Evolutionary conservation across 2,113 vertebrate species (phyloP).

Genomic region (Oreochromis tanganicae): DNA sequence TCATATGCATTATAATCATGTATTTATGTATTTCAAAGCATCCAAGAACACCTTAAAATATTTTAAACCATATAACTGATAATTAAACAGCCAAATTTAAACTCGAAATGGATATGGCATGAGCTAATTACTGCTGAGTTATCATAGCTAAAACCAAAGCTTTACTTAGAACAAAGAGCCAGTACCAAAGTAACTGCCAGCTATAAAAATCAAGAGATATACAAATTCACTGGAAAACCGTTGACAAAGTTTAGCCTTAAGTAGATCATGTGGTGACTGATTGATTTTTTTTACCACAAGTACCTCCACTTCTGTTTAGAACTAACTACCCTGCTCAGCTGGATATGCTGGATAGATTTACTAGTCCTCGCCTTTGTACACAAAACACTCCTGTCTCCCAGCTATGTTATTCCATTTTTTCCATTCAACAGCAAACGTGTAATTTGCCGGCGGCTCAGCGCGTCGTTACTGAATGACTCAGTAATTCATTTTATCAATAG

Average conservation of each 20-base stretch:
- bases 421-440: neutral
- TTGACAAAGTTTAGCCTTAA: neutral
- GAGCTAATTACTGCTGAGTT: neutral
- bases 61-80: neutral
- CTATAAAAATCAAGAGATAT: neutral
- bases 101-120: neutral
- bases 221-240: neutral
- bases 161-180: neutral
- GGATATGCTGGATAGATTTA: neutral
- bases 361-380: neutral
- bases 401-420: neutral
- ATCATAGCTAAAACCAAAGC: neutral
- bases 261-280: neutral
- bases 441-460: neutral
- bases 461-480: neutral
- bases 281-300: neutral
- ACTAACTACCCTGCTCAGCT: neutral
- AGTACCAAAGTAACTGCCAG: neutral
- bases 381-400: neutral
- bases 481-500: neutral
- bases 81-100: neutral
- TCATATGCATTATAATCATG: neutral
- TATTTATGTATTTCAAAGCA: neutral
- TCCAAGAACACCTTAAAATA: neutral
- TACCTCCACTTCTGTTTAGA: neutral